phyloP scores from a whole-genome alignment of 2,113 vertebrate genomes.

The Illadopsis cleaveri region DNA sequence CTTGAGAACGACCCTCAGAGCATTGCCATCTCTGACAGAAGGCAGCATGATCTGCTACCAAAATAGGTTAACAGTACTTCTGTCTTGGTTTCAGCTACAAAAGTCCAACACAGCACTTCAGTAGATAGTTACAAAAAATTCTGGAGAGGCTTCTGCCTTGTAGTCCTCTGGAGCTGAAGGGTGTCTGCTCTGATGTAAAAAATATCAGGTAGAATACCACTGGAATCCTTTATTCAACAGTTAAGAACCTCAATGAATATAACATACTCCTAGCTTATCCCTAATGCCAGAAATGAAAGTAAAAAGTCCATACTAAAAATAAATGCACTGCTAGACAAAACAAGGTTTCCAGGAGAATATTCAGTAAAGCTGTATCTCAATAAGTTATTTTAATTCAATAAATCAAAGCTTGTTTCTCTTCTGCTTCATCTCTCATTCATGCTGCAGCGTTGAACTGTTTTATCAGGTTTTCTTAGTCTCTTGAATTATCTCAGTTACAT shows the following conservation, averaged over 20 bases:
- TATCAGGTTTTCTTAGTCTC: neutral
- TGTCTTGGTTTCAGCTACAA: neutral
- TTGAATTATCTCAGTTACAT: neutral
- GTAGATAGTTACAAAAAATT: neutral
- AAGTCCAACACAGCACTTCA: neutral
- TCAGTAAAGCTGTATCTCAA: neutral
- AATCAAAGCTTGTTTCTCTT: neutral
- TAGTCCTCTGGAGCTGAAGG: neutral
- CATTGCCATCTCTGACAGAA: neutral
- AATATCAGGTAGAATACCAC: neutral
- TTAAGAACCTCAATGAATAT: neutral
- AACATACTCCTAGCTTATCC: neutral
- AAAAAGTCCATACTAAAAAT: neutral
- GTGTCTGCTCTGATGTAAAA: neutral
- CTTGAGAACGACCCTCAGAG: neutral
- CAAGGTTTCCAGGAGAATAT: neutral
- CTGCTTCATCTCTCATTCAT: neutral
- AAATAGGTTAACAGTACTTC: neutral
- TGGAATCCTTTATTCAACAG: neutral
- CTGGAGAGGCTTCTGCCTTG: neutral
- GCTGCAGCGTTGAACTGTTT: neutral
- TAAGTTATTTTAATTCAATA: neutral
- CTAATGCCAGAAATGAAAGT: neutral
- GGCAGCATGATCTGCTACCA: neutral
- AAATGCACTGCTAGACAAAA: neutral